These are phyloP conservation scores for Microtus ochrogaster DNA, from an alignment of 2,113 vertebrate species.

Conservation along the genomic window DNA sequence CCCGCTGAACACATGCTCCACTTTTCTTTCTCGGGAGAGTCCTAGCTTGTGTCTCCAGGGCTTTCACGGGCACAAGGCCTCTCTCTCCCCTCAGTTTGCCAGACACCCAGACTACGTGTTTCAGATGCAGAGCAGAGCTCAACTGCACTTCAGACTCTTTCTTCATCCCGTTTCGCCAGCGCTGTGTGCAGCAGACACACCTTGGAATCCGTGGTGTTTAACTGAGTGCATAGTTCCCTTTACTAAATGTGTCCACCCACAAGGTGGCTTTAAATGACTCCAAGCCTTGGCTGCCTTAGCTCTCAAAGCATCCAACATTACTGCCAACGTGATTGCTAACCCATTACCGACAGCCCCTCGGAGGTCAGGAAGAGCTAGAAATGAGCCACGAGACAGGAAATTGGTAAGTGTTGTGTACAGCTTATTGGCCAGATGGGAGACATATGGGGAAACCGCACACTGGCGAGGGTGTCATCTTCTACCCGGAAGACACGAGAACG, in stretches of 20 bases:
- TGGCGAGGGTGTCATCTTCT: not conserved
- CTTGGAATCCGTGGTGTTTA: constrained; percentile 38
- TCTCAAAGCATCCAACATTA: not conserved
- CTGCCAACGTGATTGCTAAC: constrained; percentile 2
- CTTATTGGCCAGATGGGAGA: not conserved
- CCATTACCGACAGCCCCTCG: not conserved
- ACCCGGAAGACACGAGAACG: not conserved
- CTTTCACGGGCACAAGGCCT: not conserved
- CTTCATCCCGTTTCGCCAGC: constrained; percentile 17
- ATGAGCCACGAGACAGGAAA: not conserved
- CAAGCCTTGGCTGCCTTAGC: constrained; percentile 24
- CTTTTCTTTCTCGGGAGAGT: not conserved
- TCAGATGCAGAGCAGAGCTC: constrained; percentile 25
- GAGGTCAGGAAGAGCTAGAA: constrained; percentile 17
- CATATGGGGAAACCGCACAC: not conserved
- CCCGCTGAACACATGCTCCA: not conserved
- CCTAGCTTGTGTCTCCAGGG: not conserved
- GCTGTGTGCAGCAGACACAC: constrained; percentile 28
- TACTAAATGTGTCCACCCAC: constrained; percentile 51
- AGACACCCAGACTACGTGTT: constrained; percentile 41
- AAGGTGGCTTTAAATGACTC: constrained; percentile 35
- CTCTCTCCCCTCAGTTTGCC: not conserved
- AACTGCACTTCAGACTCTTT: constrained; percentile 11
- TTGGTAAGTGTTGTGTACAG: not conserved
- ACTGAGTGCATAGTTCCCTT: constrained; percentile 6